Evolutionary conservation across 2,888 invertebrate species (phyloP), one percentile per base, ranked within the genome.

Genomic region (Leptopilina syphax): DNA sequence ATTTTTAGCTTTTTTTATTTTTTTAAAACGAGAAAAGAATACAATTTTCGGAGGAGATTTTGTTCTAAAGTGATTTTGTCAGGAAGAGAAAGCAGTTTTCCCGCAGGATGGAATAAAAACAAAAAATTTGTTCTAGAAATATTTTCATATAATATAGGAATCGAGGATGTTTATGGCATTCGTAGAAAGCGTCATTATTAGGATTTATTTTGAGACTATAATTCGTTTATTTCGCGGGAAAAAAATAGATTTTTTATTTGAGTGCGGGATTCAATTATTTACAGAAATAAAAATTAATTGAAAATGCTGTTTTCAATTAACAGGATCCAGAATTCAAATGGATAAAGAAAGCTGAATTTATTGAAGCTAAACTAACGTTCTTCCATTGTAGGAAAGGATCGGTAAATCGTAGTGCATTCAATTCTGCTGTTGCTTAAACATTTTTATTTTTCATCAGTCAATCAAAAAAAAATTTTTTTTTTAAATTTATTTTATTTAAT

Each of bases 41-140:
- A 7, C 24, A 24, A 18, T 73, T 54, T 34, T 73, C 18, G 5
- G 73, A 73, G 57, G 73, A n/a, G 73, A 57, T 73, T 73, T 73
- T 73, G 73, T 8, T 54, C 8, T 54, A 54, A 57, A 57, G 54
- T 5, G 10, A 73, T 73, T 57, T 73, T 73, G 24, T 73, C 73
- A 73, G 57, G 54, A 73, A 57, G 73, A 73, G 73, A 73, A 73
- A 73, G 73, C 73, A 73, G 73, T n/a, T 54, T 73, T 73, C 73
- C 73, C 73, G 34, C 54, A 73, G 73, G 73, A 57, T 73, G 57
- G 57, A 73, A 6, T 70, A 24, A 50, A n/a, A 24, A 50, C 18
- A 50, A 13, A 60, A n/a, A 18, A n/a, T 7, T 18, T 70, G 65
- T 7, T 65, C 8, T 44, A 44, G 44, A 44, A 44, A 44, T 44